These are phyloP conservation scores for Nymphicus hollandicus DNA, from an alignment of 2,113 vertebrate species.

Conservation along the genomic window DNA sequence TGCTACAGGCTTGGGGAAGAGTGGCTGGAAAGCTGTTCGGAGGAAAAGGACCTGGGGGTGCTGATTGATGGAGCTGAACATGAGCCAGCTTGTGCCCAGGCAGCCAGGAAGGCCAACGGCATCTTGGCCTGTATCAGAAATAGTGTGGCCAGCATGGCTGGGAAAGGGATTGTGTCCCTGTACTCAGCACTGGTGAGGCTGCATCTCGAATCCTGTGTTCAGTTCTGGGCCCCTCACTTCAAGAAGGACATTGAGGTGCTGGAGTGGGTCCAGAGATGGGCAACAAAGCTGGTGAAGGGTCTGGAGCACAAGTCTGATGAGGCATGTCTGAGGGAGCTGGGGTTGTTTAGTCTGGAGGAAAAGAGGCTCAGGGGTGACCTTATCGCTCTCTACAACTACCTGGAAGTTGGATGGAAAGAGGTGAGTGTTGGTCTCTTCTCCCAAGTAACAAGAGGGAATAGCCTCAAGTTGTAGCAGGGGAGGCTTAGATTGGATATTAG, in stretches of 20 bases:
- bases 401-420: neutral
- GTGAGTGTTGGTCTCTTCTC: neutral
- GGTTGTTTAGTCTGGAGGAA: neutral
- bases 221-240: neutral
- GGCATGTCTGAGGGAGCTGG: neutral
- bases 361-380: neutral
- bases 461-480: neutral
- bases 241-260: neutral
- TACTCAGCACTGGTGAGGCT: rapidly evolving
- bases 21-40: neutral
- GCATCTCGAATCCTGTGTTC: neutral
- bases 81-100: neutral
- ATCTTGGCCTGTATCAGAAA: neutral
- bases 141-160: neutral
- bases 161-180: neutral
- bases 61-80: neutral
- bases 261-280: neutral
- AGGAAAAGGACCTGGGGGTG: neutral
- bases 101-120: neutral
- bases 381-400: neutral
- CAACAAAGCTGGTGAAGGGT: rapidly evolving
- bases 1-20: neutral
- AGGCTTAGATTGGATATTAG: neutral
- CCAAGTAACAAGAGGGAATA: neutral
- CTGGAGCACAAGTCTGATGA: neutral